These are phyloP conservation scores for Cerastis leucographa DNA, from an alignment of 2,888 invertebrate species.

Conservation along the genomic window DNA sequence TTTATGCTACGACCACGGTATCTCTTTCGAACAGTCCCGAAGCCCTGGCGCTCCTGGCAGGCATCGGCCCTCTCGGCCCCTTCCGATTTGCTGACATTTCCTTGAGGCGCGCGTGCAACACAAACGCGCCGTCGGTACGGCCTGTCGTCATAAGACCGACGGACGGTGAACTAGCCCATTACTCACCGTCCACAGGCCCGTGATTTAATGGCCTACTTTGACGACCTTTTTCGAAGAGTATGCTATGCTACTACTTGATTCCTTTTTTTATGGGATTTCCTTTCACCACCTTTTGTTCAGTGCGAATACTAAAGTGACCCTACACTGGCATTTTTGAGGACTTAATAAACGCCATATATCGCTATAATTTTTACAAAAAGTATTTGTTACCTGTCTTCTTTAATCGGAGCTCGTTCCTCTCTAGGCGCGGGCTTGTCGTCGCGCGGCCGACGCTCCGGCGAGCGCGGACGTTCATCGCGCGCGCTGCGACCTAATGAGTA, in stretches of 20 bases:
- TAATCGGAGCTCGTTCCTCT: slow-evolving; percentile 57
- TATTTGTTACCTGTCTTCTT: slow-evolving; percentile 55
- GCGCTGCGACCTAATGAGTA: slow-evolving; percentile 66
- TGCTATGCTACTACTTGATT: background rate
- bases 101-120: too few relatives aligned
- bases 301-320: background rate
- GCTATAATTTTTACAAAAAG: background rate
- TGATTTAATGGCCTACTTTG: too few relatives aligned
- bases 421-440: slow-evolving; percentile 71
- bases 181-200: too few relatives aligned
- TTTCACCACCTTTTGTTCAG: background rate
- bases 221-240: background rate
- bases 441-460: slow-evolving; percentile 73
- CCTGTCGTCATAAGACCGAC: too few relatives aligned
- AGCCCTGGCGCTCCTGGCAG: too few relatives aligned
- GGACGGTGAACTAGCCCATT: too few relatives aligned
- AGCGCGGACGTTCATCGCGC: slow-evolving; percentile 75
- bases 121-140: too few relatives aligned
- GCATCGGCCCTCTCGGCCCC: too few relatives aligned
- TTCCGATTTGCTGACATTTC: too few relatives aligned
- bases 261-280: background rate
- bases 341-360: background rate
- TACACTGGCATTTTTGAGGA: background rate
- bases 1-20: too few relatives aligned
- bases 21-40: too few relatives aligned